A percentile compares a stretch with the other conserved stretches of the same genome.
phyloP scores from a whole-genome alignment of 1,140 invertebrate genomes.

The Neelides sp. region DNA sequence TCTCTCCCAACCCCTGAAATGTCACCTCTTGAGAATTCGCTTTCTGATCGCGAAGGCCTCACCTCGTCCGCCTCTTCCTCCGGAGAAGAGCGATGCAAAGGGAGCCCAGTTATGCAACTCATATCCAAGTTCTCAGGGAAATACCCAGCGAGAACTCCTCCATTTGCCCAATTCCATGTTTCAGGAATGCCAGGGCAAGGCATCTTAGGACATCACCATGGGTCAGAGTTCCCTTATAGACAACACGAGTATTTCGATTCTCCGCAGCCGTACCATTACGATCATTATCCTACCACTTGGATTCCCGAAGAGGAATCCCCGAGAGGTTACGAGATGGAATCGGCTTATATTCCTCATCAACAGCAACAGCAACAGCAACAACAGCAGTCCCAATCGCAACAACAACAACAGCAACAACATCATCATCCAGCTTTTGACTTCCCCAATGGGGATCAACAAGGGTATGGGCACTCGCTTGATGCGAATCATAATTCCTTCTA shows the following conservation, averaged over 20 bases:
- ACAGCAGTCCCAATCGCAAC: conserved; percentile 2
- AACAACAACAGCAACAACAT: conserved; percentile 17
- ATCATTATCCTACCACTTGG: conserved; percentile 7
- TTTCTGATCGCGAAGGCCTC: conserved; percentile 11
- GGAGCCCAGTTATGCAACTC: conserved; percentile 25
- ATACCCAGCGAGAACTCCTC: conserved; percentile 14
- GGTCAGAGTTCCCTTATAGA: background rate
- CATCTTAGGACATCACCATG: background rate
- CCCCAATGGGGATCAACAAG: conserved; percentile 3
- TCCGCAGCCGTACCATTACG: conserved; percentile 15
- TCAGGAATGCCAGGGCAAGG: background rate
- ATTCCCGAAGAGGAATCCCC: conserved; percentile 3
- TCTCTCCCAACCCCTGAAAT: conserved; percentile 30
- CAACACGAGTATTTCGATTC: conserved; percentile 10
- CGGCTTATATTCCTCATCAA: conserved; percentile 1
- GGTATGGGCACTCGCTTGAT: conserved; percentile 9
- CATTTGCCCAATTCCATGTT: conserved; percentile 29
- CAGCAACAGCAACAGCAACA: conserved; percentile 11
- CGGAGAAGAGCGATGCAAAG: conserved; percentile 12
- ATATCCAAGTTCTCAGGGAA: conserved; percentile 23
- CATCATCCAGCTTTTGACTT: background rate
- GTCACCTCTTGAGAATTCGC: conserved; percentile 29
- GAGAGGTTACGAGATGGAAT: conserved; percentile 4
- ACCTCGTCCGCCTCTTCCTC: conserved; percentile 4
- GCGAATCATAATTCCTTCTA: conserved; percentile 26